Evolutionary conservation across 2,113 vertebrate species (phyloP).

Genomic region (Trochalopteron elliotii): DNA sequence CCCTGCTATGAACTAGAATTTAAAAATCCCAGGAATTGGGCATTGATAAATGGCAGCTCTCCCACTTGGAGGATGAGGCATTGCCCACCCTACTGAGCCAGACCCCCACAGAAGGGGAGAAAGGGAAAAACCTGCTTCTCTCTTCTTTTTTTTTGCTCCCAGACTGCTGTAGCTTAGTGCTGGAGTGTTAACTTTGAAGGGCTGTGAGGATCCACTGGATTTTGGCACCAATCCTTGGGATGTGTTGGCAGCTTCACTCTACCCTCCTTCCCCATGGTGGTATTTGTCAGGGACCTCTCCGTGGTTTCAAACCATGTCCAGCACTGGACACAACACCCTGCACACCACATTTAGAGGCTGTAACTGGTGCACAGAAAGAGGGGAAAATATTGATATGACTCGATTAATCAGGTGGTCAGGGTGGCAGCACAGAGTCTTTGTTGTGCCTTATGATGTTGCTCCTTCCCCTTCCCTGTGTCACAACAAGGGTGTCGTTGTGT

Average conservation of each 20-base stretch:
- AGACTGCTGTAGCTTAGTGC: not conserved
- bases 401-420: not conserved
- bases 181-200: not conserved
- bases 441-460: not conserved
- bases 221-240: not conserved
- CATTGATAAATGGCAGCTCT: not conserved
- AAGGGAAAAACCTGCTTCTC: not conserved
- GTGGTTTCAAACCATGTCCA: accelerated
- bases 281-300: accelerated
- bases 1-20: not conserved
- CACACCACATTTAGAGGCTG: not conserved
- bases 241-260: accelerated
- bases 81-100: accelerated
- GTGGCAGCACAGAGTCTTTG: not conserved
- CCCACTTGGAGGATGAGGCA: not conserved
- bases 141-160: not conserved
- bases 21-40: not conserved
- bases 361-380: not conserved
- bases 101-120: not conserved
- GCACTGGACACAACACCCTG: not conserved
- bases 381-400: not conserved
- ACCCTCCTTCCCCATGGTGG: accelerated
- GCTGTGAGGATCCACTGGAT: not conserved
- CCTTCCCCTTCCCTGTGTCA: not conserved
- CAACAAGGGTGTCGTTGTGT: not conserved